Base-by-base conservation (phyloP, 2,113 vertebrate genomes). In the Rousettus leschenaultii region DNA sequence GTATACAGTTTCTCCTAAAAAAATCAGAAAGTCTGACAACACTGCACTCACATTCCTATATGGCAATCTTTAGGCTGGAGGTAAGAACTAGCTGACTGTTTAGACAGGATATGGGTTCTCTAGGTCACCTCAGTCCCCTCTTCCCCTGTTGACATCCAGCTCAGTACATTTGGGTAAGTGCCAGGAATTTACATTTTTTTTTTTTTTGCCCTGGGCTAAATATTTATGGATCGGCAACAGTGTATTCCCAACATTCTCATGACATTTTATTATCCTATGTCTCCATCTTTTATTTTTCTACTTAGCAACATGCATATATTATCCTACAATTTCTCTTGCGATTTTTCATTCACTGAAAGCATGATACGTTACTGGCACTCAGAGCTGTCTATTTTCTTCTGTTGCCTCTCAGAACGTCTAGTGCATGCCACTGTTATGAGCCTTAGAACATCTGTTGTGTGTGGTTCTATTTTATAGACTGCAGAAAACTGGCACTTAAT, bases 181-280 rank as follows among this genome's bases (percentile, higher is more conserved):
- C 75, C 33, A 89, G 84, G 57, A 74, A 82, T 75, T 43, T 65
- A 75, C 40, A 55, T 85, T 86, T 95, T 80, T 38, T 48, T 48
- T 51, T 51, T 51, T 51, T 16, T 16, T 48, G 22, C 55, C 40
- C 48, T 33, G 26, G 21, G 45, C 85, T 79, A 85, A 85, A 71
- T 87, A 53, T 74, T 75, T 94, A 24, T 2, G 9, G 24, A 70
- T 86, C 19, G 35, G 16, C 2, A 70, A 55, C 43, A n/a, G 15
- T 24, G n/a, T 22, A 33, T 61, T 71, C 38, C 33, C 16, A 71
- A 13, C 30, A 43, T 84, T 94, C 74, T 75, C 40, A 24, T 9
- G 73, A 87, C 22, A 24, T 18, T 74, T 84, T 82, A 38, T 80
- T 21, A 28, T 30, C n/a, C 18, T 40, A 7, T 15, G 30, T 51